Evolutionary conservation across 1,140 invertebrate genomes (phyloP), one percentile per base, ranked within the genome.

Genomic region (Rhopalosiphum padi): DNA sequence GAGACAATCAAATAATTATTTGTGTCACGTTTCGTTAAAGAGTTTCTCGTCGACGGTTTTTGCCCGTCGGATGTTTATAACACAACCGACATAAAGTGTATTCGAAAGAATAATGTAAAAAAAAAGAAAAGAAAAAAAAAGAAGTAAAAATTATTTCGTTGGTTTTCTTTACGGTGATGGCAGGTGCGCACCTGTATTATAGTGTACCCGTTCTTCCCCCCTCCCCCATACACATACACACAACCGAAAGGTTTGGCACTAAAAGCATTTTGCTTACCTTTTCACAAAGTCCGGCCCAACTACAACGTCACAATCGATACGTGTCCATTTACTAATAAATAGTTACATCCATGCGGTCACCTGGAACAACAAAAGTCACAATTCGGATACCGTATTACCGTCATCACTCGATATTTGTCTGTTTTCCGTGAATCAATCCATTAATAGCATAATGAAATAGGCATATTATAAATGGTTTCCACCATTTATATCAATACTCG

Each of bases 261-360:
- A 83, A 51, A 92, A 83, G 41, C 43, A 51, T 83, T 92, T 37
- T 35, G 68, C 77, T 51, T 83, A 83, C 60, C n/a, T 92, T 92
- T 92, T 51, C 68, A 35, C 46, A 6, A 83, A 92, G 77, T 37
- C 18, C 18, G 9, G 9, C 30, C 77, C 43, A 46, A 83, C 30
- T 77, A 77, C 41, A 25, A 91, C 68, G 68, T 92, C 43, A 83
- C 77, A 92, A 92, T 92, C 90, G 68, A 83, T 55, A 83, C 90
- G 37, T 82, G 77, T 46, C 60, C 90, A 46, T 91, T 91, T 37
- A 41, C n/a, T 37, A 83, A 91, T 48, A 48, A 83, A 51, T 15
- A 43, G 90, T 77, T 83, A 83, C 68, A 37, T 92, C 46, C 68
- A 48, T 37, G 60, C 18, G 87, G n/a, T n/a, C 90, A 83, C 68